Conservation (phyloP, 2,797 vertebrate species). For the Euthynnus affinis region DNA sequence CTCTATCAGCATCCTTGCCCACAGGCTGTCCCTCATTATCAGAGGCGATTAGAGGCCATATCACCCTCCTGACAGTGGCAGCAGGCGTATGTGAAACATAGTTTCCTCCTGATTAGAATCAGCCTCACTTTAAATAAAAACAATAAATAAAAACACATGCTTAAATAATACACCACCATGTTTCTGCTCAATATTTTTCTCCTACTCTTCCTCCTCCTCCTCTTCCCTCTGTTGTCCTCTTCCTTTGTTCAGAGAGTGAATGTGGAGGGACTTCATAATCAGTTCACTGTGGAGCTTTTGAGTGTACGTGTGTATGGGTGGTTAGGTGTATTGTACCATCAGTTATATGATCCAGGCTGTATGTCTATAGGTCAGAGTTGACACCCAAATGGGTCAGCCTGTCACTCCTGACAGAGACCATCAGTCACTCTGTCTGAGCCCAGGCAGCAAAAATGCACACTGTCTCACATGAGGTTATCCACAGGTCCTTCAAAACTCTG, state of each 20-base stretch:
- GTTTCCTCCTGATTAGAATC: slow-evolving; percentile 66
- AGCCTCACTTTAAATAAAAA: slow-evolving; percentile 37
- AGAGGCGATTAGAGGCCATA: slow-evolving; percentile 64
- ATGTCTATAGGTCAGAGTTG: slow-evolving; percentile 76
- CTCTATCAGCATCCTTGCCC: slow-evolving; percentile 32
- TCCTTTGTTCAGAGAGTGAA: slow-evolving; percentile 38
- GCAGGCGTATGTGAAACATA: slow-evolving; percentile 67
- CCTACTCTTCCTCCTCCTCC: neutral
- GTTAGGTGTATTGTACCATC: slow-evolving; percentile 38
- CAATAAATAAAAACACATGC: slow-evolving; percentile 58
- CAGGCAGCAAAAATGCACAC: neutral
- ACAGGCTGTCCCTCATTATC: slow-evolving; percentile 59
- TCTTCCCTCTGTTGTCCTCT: slow-evolving; percentile 27
- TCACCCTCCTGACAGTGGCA: slow-evolving; percentile 54
- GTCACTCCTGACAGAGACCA: slow-evolving; percentile 43
- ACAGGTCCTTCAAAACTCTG: slow-evolving; percentile 5
- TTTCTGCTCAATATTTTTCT: slow-evolving; percentile 34
- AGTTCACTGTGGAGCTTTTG: slow-evolving; percentile 25
- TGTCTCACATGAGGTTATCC: neutral
- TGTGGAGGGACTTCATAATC: slow-evolving; percentile 44
- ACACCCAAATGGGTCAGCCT: slow-evolving; percentile 77
- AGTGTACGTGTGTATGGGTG: slow-evolving; percentile 11
- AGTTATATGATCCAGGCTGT: slow-evolving; percentile 81
- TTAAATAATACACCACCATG: slow-evolving; percentile 16
- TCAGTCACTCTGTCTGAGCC: slow-evolving; percentile 44